Base-by-base conservation (phyloP, 2,797 vertebrate genomes). In the Falco naumanni region DNA sequence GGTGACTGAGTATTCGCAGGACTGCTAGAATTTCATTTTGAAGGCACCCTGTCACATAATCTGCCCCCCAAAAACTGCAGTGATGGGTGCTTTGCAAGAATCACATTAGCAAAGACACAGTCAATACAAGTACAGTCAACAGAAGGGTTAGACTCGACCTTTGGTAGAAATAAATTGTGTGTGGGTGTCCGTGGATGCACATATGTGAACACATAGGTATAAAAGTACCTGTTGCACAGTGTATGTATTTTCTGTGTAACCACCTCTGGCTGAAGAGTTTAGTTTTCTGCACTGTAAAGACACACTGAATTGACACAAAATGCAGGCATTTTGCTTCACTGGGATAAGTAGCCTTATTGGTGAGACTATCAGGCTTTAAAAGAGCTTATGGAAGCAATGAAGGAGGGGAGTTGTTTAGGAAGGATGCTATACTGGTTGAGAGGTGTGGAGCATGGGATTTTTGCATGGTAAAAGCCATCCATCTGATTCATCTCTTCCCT, bases 1-100 rank as follows among this genome's bases (percentile, higher is more conserved):
- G 13, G 17, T 0, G 0, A 15, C 51, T 66, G 5, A 19, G 48
- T 22, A 65, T 48, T 50, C 2, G 3, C 10, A 64, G 29, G 37
- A 22, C 10, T 50, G 20, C 20, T 64, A 57, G 51, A 72, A 74
- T 89, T 89, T 75, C 1, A n/a, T 82, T 66, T 68, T 66, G 51
- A 87, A 82, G 13, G 25, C 18, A 56, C 6, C 1, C 5, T 12
- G 1, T 56, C 39, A 34, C 1, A 6, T 56, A 85, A 84, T 64
- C 28, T 56, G 45, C 5, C 1, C 1, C 3, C 3, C 3, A 45
- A 79, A 89, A 80, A 75, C 41, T 31, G 20, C 50, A 78, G 41
- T 54, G 64, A 45, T 10, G 59, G 41, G 4, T 79, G 21, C 16
- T 92, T 87, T 80, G 50, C 57, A 80, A 69, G 45, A 83, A 74